Conservation (phyloP, 2,888 invertebrate genomes). For the Magallana nippona region DNA sequence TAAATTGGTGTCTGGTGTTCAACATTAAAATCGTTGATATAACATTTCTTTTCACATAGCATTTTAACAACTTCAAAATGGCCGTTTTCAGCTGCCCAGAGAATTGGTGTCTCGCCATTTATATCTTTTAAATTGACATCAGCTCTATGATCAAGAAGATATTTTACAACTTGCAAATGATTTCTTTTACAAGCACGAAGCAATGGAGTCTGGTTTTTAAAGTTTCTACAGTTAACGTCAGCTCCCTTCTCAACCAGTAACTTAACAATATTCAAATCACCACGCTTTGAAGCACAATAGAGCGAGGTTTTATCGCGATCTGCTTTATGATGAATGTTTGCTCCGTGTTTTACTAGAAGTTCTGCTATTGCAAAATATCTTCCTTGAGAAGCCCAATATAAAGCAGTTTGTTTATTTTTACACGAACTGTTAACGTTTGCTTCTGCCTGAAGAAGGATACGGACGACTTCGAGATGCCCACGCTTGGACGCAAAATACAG, state of each 20-base stretch:
- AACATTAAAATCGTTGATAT: too few relatives aligned
- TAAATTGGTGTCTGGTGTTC: too few relatives aligned
- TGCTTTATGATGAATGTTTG: not conserved
- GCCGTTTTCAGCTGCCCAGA: not conserved
- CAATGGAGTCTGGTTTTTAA: not conserved
- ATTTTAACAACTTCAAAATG: not conserved
- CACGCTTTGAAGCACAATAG: not conserved
- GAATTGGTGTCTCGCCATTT: not conserved
- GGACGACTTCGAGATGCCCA: too few relatives aligned
- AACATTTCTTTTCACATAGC: too few relatives aligned
- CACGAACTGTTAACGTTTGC: not conserved
- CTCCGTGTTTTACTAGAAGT: not conserved
- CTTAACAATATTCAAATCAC: not conserved
- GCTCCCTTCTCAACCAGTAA: not conserved
- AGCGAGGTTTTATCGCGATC: not conserved
- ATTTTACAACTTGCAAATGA: not conserved
- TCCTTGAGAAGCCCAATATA: not conserved
- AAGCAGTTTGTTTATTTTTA: not conserved
- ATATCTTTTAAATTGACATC: not conserved
- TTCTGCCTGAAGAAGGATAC: not conserved
- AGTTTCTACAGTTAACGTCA: not conserved
- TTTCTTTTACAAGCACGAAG: not conserved
- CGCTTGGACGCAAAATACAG: too few relatives aligned
- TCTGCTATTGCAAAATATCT: not conserved
- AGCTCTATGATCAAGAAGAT: not conserved